These are phyloP conservation scores for Semaprochilodus insignis DNA, from an alignment of 2,797 vertebrate genomes.

Conservation along the genomic window DNA sequence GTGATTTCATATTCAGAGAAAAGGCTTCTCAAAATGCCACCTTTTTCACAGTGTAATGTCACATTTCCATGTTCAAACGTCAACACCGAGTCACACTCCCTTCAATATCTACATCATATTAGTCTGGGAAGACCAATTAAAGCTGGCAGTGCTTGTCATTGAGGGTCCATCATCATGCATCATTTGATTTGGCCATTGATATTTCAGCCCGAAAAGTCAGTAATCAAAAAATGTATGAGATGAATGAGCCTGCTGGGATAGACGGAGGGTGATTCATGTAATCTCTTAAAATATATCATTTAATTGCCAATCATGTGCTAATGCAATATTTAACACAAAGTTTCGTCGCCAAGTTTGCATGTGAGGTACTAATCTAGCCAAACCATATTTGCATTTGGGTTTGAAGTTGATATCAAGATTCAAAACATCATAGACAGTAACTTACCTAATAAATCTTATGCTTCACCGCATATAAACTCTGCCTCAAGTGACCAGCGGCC, in stretches of 20 bases:
- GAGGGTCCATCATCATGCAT: constrained; percentile 65
- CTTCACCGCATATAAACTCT: not conserved
- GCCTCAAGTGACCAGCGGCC: not conserved
- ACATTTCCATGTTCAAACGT: constrained; percentile 78
- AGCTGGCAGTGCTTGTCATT: constrained; percentile 67
- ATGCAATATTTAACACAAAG: constrained; percentile 30
- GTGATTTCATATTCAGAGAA: constrained; percentile 71
- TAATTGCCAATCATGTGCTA: constrained; percentile 9
- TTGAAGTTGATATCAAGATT: not conserved
- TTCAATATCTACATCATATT: constrained; percentile 62
- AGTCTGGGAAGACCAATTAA: constrained; percentile 74
- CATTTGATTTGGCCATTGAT: constrained; percentile 62
- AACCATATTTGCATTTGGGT: not conserved
- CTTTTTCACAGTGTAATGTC: constrained; percentile 73
- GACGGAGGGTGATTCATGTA: not conserved
- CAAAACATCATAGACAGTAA: not conserved
- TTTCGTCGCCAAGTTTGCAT: not conserved
- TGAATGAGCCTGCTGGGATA: constrained; percentile 11
- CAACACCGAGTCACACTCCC: constrained; percentile 58
- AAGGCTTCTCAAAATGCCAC: constrained; percentile 73
- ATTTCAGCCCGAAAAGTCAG: constrained; percentile 57
- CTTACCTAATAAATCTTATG: not conserved
- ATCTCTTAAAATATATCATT: constrained; percentile 23
- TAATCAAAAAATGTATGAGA: constrained; percentile 39
- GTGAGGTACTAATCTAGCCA: not conserved